Base-by-base conservation (phyloP, 2,797 vertebrate species). In the Lerista edwardsae region DNA sequence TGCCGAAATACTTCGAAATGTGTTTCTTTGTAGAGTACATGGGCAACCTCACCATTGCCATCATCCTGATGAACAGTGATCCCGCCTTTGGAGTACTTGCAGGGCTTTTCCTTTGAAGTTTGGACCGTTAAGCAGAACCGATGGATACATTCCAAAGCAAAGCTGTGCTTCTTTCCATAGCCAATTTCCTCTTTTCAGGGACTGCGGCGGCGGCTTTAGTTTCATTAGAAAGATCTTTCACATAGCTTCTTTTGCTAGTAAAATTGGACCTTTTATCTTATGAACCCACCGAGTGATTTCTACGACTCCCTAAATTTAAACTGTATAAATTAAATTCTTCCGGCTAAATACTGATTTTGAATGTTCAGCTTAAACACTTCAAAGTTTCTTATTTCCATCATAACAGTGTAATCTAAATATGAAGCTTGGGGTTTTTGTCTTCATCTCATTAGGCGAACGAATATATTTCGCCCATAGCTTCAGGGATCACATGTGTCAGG, bases 81-180 rank as follows among this genome's bases (percentile, higher is more conserved):
- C 62, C n/a, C 59, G 15, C 62, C 47, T 36, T 57, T 47, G 23
- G 36, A 51, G 59, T 59, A 61, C 31, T 23, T 31, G 14, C 29
- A 8, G 41, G 4, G 12, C 1, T 7, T 75, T 75, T 25, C n/a
- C 72, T 85, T 85, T 85, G 72, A 81, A 80, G 51, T 76, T 29
- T 80, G 72, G 51, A 69, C n/a, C n/a, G 23, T 62, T 75, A 61
- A 75, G 84, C 64, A 85, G 72, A 85, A 80, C 51, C 39, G 29
- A 62, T 47, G 47, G 71, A 75, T 44, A 29, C n/a, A 80, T 85
- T 85, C 80, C 36, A 75, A 61, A 80, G 71, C 62, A 68, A 62
- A 75, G 71, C 29, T 80, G 25, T 69, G 41, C 39, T 69, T 81
- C 15, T 71, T 47, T 62, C 72, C 31, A 76, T 71, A 62, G 17